Evolutionary conservation across 2,888 invertebrate genomes (phyloP), one percentile per base, ranked within the genome.

Genomic region (Tenthredo notha): DNA sequence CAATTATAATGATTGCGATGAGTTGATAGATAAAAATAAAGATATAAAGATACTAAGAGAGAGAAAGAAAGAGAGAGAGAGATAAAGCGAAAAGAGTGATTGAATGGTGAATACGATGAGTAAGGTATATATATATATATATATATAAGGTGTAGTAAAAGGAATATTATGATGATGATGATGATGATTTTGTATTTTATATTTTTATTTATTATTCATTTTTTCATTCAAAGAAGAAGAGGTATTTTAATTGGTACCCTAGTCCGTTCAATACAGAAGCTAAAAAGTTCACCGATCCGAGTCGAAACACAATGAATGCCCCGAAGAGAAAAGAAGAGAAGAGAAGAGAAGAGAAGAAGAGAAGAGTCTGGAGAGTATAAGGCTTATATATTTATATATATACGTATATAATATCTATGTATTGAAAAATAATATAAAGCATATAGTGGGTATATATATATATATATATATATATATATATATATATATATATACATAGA

Each of bases 251-350:
- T 85, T 85, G 85, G 78, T 77, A 65, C 72, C 72, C 40, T 74
- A 21, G 40, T 50, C 77, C 21, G 85, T 43, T 80, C 78, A 65
- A 85, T 85, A 82, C 85, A 80, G 85, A 80, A 85, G 85, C 85
- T 77, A 58, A 80, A 84, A 85, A 82, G 80, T 82, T 80, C 85
- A 82, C 54, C 50, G 85, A 85, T 85, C 85, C 85, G 29, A 50
- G 72, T 37, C 43, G 70, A 80, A 80, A 70, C 65, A 83, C 85
- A 82, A 78, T 75, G 84, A 82, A 78, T 75, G 84, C 47, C 50
- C 47, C 18, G 43, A 74, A 74, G 43, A 43, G 43, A 40, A 74
- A n/a, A 74, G 74, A 72, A 77, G 84, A 72, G 37, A 25, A 37
- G 25, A 25, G 37, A 37, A 18, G 58, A 70, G 72, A 72, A 40